These are phyloP conservation scores for Macrophya alboannulata DNA, from an alignment of 2,888 invertebrate species.

Conservation along the genomic window DNA sequence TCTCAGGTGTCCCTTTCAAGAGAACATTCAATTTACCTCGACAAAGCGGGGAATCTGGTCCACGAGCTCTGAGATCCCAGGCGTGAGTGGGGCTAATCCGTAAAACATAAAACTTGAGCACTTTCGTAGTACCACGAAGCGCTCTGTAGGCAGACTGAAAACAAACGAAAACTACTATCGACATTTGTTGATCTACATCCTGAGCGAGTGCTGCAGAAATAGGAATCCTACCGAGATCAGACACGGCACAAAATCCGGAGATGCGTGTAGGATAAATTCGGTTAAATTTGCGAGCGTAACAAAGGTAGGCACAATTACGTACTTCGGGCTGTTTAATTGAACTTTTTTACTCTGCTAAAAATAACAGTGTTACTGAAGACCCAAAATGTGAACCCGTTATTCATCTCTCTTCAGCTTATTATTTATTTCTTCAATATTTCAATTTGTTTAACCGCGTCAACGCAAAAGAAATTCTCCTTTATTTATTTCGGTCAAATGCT, in stretches of 20 bases:
- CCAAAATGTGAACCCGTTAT: not conserved
- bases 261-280: not conserved
- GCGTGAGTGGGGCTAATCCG: not conserved
- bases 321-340: slow-evolving; percentile 3
- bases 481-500: not conserved
- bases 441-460: not conserved
- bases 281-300: not conserved
- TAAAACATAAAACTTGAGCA: slow-evolving; percentile 12
- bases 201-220: not conserved
- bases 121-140: not conserved
- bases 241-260: not conserved
- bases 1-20: slow-evolving; percentile 29
- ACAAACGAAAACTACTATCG: not conserved
- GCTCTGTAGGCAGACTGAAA: not conserved
- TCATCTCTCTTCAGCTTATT: not conserved
- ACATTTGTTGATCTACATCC: not conserved
- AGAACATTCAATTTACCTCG: slow-evolving; percentile 36
- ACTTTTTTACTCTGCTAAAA: slow-evolving; percentile 1
- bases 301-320: too few relatives aligned
- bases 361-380: not conserved
- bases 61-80: not conserved
- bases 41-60: slow-evolving; percentile 3
- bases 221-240: not conserved
- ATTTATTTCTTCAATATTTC: slow-evolving; percentile 26
- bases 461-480: not conserved